Conservation (phyloP, 2,888 invertebrate genomes). For the Ditylenchus weischeri region DNA sequence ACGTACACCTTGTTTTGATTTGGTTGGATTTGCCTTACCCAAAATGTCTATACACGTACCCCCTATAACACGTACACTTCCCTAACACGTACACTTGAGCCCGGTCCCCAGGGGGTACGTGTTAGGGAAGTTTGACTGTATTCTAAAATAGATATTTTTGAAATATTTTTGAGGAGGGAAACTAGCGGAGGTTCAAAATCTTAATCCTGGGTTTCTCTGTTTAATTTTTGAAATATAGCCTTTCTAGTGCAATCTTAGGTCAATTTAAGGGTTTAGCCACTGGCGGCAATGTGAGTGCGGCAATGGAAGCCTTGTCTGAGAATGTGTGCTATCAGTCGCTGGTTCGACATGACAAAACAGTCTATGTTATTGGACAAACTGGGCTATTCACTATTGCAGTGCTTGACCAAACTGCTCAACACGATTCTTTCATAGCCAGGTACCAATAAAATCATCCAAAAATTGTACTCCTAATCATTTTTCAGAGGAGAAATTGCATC, state of each 20-base stretch:
- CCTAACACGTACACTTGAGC: too few species aligned
- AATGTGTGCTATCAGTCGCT: conserved; percentile 47
- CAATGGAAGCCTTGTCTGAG: conserved; percentile 65
- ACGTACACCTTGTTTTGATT: too few species aligned
- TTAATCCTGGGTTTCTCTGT: too few species aligned
- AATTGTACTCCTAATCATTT: not conserved
- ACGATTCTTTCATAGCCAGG: conserved; percentile 41
- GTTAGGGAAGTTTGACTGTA: too few species aligned
- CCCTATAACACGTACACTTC: too few species aligned
- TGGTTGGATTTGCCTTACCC: too few species aligned
- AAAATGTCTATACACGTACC: too few species aligned
- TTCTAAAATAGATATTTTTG: too few species aligned
- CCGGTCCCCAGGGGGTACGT: too few species aligned
- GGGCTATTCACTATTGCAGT: conserved; percentile 36
- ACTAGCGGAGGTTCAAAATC: too few species aligned
- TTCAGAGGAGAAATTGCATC: conserved; percentile 31
- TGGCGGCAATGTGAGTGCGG: conserved; percentile 84
- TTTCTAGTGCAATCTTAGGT: conserved; percentile 18
- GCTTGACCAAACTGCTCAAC: conserved; percentile 43
- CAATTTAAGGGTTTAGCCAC: conserved; percentile 74
- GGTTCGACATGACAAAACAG: conserved; percentile 12
- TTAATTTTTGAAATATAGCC: not conserved
- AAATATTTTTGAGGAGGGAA: too few species aligned
- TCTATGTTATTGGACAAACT: conserved; percentile 38
- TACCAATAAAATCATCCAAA: conserved; percentile 9